These are phyloP conservation scores for Carpatolechia fugitivella DNA, from an alignment of 2,888 invertebrate genomes.

Conservation along the genomic window DNA sequence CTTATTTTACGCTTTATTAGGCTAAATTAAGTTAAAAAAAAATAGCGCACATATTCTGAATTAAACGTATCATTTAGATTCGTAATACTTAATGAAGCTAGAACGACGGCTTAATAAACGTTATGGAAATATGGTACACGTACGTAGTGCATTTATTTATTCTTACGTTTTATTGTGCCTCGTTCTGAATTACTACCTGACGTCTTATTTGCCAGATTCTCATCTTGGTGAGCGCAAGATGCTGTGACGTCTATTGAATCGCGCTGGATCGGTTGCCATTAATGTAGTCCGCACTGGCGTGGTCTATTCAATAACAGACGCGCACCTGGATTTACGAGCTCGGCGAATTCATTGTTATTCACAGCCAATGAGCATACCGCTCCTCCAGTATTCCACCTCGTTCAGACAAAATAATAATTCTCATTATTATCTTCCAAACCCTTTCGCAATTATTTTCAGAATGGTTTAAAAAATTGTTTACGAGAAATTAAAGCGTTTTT, in stretches of 20 bases:
- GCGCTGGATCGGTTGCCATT: conserved; percentile 49
- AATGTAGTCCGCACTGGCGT: conserved; percentile 54
- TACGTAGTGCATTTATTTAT: not conserved
- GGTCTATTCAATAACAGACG: conserved; percentile 64
- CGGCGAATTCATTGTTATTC: conserved; percentile 68
- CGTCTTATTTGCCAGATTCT: conserved; percentile 1
- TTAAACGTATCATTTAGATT: too few relatives aligned
- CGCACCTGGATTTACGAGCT: conserved; percentile 68
- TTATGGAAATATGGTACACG: too few relatives aligned
- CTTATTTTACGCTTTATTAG: too few relatives aligned
- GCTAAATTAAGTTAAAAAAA: too few relatives aligned
- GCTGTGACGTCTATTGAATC: conserved; percentile 44
- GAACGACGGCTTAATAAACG: too few relatives aligned
- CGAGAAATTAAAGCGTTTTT: not conserved
- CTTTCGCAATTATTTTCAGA: not conserved
- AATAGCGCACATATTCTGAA: too few relatives aligned
- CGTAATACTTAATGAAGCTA: too few relatives aligned
- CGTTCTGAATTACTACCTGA: not conserved
- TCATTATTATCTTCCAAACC: conserved; percentile 29
- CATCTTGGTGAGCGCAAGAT: conserved; percentile 18
- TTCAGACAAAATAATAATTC: conserved; percentile 35
- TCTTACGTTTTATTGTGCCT: not conserved
- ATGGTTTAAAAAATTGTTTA: not conserved
- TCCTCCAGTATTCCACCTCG: conserved; percentile 41
- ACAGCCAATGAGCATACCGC: conserved; percentile 53